Percentiles rank a stretch among this genome's conserved stretches.
Conservation (phyloP, 2,888 invertebrate species). For the Cryptops parisi region DNA sequence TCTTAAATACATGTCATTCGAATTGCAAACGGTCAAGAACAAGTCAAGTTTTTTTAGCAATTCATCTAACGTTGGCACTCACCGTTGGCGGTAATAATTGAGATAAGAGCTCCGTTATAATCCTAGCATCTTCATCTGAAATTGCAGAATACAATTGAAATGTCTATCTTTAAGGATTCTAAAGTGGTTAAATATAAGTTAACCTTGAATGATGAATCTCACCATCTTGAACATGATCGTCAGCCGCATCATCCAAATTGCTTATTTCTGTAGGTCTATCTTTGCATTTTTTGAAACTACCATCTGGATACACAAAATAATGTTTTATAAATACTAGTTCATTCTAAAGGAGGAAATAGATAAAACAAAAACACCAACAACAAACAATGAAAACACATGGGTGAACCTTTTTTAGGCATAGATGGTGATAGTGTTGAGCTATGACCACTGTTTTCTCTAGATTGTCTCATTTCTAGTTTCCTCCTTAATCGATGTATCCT, state of each 20-base stretch:
- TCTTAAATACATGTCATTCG: too few species aligned
- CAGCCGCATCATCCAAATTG: constrained; percentile 15
- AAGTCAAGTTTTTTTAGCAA: too few species aligned
- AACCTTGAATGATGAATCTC: too few species aligned
- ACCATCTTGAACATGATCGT: constrained; percentile 12
- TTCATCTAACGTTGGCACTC: too few species aligned
- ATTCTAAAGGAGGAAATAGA: too few species aligned
- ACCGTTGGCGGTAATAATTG: constrained; percentile 19
- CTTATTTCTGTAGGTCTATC: constrained; percentile 16
- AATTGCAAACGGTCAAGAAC: too few species aligned
- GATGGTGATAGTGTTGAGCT: constrained; percentile 29
- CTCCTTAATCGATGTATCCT: constrained; percentile 56
- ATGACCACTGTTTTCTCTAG: constrained; percentile 19
- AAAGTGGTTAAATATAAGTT: too few species aligned
- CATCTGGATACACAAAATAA: constrained; percentile 13
- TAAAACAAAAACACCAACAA: too few species aligned
- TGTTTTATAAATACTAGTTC: too few species aligned
- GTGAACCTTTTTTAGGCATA: constrained; percentile 9
- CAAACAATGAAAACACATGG: too few species aligned
- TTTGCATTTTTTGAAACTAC: constrained; percentile 15
- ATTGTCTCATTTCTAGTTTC: constrained; percentile 48
- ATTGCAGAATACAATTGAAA: too few species aligned
- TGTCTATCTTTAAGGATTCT: too few species aligned
- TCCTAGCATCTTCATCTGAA: constrained; percentile 14
- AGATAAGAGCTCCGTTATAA: constrained; percentile 18